Conservation (phyloP, 1,140 invertebrate species). For the Drosophila kurseongensis region DNA sequence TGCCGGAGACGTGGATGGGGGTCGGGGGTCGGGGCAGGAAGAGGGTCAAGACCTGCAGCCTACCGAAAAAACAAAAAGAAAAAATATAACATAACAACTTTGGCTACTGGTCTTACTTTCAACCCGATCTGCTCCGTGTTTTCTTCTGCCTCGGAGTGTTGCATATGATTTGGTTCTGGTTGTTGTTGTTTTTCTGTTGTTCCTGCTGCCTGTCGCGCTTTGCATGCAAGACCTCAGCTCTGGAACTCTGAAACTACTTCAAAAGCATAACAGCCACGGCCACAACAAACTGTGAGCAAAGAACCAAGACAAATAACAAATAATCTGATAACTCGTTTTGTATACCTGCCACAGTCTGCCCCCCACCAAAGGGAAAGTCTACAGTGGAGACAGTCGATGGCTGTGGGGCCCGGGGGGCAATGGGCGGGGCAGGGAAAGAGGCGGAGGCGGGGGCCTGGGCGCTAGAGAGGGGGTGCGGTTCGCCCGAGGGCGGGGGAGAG, state of each 20-base stretch:
- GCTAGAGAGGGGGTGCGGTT: constrained; percentile 3
- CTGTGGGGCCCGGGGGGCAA: neutral
- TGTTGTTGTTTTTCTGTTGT: constrained; percentile 34
- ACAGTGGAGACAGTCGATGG: constrained; percentile 40
- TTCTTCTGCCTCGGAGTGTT: constrained; percentile 62
- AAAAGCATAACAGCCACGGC: constrained; percentile 61
- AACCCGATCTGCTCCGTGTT: constrained; percentile 13
- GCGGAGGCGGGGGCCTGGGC: neutral
- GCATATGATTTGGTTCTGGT: constrained; percentile 64
- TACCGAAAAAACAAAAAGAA: constrained; percentile 19
- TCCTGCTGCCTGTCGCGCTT: constrained; percentile 68
- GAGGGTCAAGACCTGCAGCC: constrained; percentile 58
- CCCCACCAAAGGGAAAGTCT: constrained; percentile 73
- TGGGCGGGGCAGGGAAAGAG: neutral
- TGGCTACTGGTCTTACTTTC: constrained; percentile 77
- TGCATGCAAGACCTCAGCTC: constrained; percentile 71
- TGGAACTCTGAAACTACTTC: constrained; percentile 67
- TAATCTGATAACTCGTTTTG: constrained; percentile 84
- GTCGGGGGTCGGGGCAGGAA: constrained; percentile 28
- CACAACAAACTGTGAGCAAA: constrained; percentile 39
- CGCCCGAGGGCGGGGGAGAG: constrained; percentile 16
- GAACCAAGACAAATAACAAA: constrained; percentile 78
- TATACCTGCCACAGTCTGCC: constrained; percentile 62
- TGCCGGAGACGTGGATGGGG: neutral
- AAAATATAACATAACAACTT: constrained; percentile 55